phyloP scores from a whole-genome alignment of 2,113 vertebrate species.

The Atractosteus spatula region DNA sequence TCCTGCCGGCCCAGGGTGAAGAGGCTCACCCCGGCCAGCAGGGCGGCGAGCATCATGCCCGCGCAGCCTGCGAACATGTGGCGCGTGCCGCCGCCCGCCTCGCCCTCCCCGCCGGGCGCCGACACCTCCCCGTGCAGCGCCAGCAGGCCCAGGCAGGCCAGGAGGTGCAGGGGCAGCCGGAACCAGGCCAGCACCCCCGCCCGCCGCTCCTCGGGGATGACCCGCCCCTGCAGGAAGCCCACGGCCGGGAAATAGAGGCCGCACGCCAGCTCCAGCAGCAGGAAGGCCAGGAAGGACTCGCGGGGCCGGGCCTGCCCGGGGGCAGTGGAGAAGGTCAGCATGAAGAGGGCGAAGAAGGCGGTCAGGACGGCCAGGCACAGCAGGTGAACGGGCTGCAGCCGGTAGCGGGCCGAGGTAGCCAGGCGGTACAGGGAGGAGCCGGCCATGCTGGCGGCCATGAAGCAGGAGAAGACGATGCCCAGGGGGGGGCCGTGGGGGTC shows the following conservation, averaged over 20 bases:
- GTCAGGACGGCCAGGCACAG: conserved; percentile 83
- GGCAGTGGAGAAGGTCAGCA: conserved; percentile 85
- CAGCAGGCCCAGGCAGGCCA: conserved; percentile 83
- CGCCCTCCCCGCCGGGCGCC: conserved; percentile 69
- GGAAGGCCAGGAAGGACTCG: conserved; percentile 86
- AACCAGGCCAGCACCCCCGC: conserved; percentile 83
- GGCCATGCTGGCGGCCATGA: conserved; percentile 86
- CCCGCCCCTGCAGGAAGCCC: conserved; percentile 81
- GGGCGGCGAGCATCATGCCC: conserved; percentile 76
- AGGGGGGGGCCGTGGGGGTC: conserved; percentile 83
- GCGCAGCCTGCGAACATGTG: conserved; percentile 87
- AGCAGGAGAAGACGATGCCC: conserved; percentile 84
- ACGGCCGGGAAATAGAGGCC: conserved; percentile 91
- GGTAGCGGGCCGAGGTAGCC: conserved; percentile 78
- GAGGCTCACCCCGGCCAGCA: conserved; percentile 81
- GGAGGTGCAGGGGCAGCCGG: conserved; percentile 80
- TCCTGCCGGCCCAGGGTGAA: conserved; percentile 80
- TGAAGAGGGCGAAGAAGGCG: conserved; percentile 87
- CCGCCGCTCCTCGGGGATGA: conserved; percentile 82
- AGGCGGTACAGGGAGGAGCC: conserved; percentile 82
- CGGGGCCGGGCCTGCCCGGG: conserved; percentile 78
- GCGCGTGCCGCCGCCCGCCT: conserved; percentile 76
- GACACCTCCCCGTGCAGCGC: conserved; percentile 83
- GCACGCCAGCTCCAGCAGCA: conserved; percentile 83
- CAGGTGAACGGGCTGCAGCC: conserved; percentile 81